phyloP scores from a whole-genome alignment of 2,113 vertebrate genomes.

The Xerus inauris region DNA sequence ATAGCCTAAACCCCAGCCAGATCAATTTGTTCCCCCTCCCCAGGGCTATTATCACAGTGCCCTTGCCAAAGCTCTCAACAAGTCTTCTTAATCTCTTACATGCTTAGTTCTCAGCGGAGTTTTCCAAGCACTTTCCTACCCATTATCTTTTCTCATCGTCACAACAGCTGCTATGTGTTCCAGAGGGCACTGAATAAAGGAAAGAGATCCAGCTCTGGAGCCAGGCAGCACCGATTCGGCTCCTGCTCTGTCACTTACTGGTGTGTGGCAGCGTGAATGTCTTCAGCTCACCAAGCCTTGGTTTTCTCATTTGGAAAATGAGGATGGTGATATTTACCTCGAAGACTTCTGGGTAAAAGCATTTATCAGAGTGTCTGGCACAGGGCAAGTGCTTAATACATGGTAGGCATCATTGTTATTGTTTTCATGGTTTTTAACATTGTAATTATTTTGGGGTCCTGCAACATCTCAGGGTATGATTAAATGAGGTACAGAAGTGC shows the following conservation, averaged over 20 bases:
- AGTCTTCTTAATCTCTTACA: conserved; percentile 57
- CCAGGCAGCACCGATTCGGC: not conserved
- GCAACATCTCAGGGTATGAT: not conserved
- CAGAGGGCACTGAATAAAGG: not conserved
- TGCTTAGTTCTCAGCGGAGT: conserved; percentile 54
- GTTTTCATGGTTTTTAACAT: not conserved
- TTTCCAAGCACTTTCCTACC: conserved; percentile 62
- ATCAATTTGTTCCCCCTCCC: conserved; percentile 68
- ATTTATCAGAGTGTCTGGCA: not conserved
- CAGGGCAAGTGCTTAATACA: not conserved
- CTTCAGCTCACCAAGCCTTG: not conserved
- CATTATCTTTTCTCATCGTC: conserved; percentile 59
- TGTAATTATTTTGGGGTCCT: conserved; percentile 24
- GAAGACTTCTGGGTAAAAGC: not conserved
- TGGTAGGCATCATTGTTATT: not conserved
- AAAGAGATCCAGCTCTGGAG: not conserved
- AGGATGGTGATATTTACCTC: not conserved
- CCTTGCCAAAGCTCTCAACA: conserved; percentile 64
- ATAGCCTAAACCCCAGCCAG: conserved; percentile 62
- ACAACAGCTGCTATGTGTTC: conserved; percentile 61
- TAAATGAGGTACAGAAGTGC: not conserved
- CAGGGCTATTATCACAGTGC: conserved; percentile 54
- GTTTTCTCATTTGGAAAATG: conserved; percentile 15
- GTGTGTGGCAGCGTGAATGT: not conserved
- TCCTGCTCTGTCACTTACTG: not conserved